These are phyloP conservation scores for Actenoides lindsayi DNA, from an alignment of 2,113 vertebrate species.

Conservation along the genomic window DNA sequence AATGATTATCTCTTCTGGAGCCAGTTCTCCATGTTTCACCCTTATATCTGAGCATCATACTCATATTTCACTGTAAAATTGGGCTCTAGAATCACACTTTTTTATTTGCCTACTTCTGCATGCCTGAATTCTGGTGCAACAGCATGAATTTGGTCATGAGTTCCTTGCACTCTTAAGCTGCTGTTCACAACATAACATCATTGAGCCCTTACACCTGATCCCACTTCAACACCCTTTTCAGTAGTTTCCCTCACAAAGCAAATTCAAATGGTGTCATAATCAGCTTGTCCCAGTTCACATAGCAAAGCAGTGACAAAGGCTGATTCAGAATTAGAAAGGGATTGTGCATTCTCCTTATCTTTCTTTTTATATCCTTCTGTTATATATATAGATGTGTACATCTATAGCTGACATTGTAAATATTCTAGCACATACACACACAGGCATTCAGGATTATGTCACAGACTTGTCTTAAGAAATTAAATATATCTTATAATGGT, in stretches of 20 bases:
- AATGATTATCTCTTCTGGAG: not conserved
- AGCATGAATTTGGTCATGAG: not conserved
- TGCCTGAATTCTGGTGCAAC: fast-evolving
- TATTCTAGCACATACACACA: not conserved
- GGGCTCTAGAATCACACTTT: not conserved
- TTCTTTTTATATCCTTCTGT: slow-evolving; percentile 16
- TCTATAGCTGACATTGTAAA: not conserved
- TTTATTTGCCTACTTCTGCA: not conserved
- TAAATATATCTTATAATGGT: not conserved
- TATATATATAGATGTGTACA: slow-evolving; percentile 6
- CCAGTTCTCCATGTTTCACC: not conserved
- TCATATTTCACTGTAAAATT: not conserved
- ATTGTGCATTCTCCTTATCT: slow-evolving; percentile 12
- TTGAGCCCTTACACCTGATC: not conserved
- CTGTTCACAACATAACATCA: not conserved
- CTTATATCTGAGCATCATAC: not conserved
- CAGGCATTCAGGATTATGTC: not conserved
- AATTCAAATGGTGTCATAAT: slow-evolving; percentile 1
- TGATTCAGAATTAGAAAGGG: slow-evolving; percentile 18
- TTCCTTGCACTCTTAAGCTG: not conserved
- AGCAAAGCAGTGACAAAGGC: not conserved
- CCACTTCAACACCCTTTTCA: not conserved
- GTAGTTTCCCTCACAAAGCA: not conserved
- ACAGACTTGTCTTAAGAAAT: not conserved
- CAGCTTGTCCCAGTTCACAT: not conserved